Evolutionary conservation across 2,888 invertebrate species (phyloP), one percentile per base, ranked within the genome.

Genomic region (Lacanobia oleracea): DNA sequence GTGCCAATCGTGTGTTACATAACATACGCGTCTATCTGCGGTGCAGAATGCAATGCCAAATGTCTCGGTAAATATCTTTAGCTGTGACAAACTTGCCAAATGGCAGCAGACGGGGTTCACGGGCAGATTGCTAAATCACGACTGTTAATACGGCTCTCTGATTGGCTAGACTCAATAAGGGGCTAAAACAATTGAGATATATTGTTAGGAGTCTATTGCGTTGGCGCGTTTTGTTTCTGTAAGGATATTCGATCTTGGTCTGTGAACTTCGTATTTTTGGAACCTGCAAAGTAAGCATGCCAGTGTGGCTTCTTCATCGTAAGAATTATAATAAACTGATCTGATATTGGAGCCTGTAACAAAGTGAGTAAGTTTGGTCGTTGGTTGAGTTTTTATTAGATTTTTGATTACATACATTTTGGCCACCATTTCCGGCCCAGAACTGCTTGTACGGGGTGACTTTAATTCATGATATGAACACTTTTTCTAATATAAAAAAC

Each of bases 41-140:
- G 59, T 77, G 40, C 77, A 69, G 83, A 75, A 81, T 83, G 77
- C 82, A 84, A 85, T 88, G 88, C 84, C 88, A 87, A 88, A 84
- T 79, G 79, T 77, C 79, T 76, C 65, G 81, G 77, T 64, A 68
- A 88, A 88, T 90, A 89, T 87, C 83, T 91, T 85, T 86, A 84
- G 88, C 84, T 86, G 72, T 85, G 78, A 81, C 80, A 85, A 79
- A 73, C 86, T 84, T 87, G 91, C 91, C 90, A 91, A 91, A 91
- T 89, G 86, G 84, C 85, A 80, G 70, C 73, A 71, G 81, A 78
- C 72, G 54, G 83, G 85, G 91, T 91, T 92, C 91, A 91, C 84
- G 92, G 91, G 83, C 90, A 76, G 70, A 85, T 88, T 89, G 79
- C 87, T 74, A 66, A 60, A 74, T 82, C 83, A 60, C 65, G 61